Base-by-base conservation (phyloP, 2,113 vertebrate species). In the Hemibagrus wyckioides region DNA sequence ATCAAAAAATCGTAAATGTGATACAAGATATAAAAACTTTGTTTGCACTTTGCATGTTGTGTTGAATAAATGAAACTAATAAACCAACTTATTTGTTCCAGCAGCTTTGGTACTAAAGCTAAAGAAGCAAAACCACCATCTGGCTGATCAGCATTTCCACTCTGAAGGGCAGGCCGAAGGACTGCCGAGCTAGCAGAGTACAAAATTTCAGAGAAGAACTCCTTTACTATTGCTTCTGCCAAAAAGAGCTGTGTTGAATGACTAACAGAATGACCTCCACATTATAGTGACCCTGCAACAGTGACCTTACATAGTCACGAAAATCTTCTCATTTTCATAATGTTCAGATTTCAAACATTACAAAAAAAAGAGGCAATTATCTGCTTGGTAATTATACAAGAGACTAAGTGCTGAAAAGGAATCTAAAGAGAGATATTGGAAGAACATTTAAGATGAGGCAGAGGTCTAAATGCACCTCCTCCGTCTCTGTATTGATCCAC, bases 101-200 rank as follows among this genome's bases (percentile, higher is more conserved):
- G 19, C 41, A 23, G 25, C 17, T 52, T 25, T 57, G 15, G 36
- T 7, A 56, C 19, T 77, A 23, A 61, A 33, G 19, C 33, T 75
- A 59, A 57, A 25, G 25, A 77, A n/a, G 71, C 52, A 85, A 85
- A 79, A 63, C 17, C 57, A 61, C 44, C 4, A 2, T 79, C 10
- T 36, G 0, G 44, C 7, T 36, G 50, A 84, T 88, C 86, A 80
- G 83, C 54, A 71, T 13, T 80, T 77, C 54, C 30, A 52, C 23
- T 63, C 30, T 73, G 30, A 65, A 85, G 67, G 56, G n/a, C 41
- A 83, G 25, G 67, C 36, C 6, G n/a, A n/a, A n/a, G n/a, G n/a
- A 59, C 39, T 75, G 30, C 23, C 6, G 25, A 54, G 48, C 44
- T 28, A 52, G 52, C n/a, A 54, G 48, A 25, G n/a, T 54, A 15